A percentile compares a stretch with the other conserved stretches of the same genome.
These are phyloP conservation scores for Haemorhous mexicanus DNA, from an alignment of 2,113 vertebrate genomes.

Conservation along the genomic window DNA sequence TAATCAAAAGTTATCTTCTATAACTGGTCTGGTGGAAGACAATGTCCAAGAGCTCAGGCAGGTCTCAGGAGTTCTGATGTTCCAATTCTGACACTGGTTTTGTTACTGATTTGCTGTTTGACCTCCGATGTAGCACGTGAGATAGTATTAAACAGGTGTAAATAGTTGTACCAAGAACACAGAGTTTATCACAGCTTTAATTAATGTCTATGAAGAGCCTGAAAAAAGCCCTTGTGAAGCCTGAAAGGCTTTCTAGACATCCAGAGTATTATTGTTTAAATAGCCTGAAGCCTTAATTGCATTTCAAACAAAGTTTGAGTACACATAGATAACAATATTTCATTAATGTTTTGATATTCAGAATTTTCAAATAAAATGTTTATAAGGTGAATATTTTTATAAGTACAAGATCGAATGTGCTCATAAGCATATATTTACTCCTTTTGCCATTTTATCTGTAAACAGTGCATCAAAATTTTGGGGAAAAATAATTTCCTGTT, in stretches of 20 bases:
- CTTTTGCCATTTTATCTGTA: not conserved
- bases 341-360: not conserved
- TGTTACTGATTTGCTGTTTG: not conserved
- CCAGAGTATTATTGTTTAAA: not conserved
- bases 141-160: not conserved
- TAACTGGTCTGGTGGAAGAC: not conserved
- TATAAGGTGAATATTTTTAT: not conserved
- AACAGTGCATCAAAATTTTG: constrained; percentile 30
- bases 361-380: not conserved
- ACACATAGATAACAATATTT: not conserved
- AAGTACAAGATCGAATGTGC: not conserved
- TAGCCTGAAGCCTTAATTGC: not conserved
- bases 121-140: not conserved
- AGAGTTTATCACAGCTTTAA: not conserved
- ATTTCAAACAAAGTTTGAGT: not conserved
- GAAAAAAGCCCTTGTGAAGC: not conserved
- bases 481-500: constrained; percentile 53
- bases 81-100: not conserved
- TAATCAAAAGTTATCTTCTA: not conserved
- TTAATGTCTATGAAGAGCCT: not conserved
- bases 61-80: not conserved
- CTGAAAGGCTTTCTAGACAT: not conserved
- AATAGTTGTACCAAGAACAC: not conserved
- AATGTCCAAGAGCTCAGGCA: not conserved
- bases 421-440: not conserved